These are phyloP conservation scores for Megalops cyprinoides DNA, from an alignment of 2,797 vertebrate genomes.

Conservation along the genomic window DNA sequence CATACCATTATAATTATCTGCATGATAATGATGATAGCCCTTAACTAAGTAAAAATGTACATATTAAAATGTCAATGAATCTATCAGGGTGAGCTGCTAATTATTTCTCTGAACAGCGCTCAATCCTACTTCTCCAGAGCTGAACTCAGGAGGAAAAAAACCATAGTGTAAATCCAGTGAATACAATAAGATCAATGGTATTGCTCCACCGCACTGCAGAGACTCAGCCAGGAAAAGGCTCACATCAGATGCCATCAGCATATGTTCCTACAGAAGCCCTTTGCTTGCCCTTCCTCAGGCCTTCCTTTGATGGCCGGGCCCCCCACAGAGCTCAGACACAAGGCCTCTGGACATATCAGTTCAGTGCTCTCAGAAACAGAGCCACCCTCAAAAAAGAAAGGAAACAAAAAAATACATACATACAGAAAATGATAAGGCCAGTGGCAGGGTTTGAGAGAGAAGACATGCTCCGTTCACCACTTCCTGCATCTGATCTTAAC, in stretches of 20 bases:
- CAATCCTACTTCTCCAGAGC: conserved; percentile 17
- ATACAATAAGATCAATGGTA: conserved; percentile 7
- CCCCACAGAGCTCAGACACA: not conserved
- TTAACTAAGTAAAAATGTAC: conserved; percentile 29
- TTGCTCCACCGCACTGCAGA: not conserved
- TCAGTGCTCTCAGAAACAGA: conserved; percentile 10
- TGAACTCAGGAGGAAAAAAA: conserved; percentile 9
- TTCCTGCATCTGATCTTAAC: not conserved
- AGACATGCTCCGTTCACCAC: not conserved
- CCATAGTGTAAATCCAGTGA: not conserved
- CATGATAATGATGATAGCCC: conserved; percentile 26
- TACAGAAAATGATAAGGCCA: not conserved
- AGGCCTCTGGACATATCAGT: conserved; percentile 1
- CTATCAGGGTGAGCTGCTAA: conserved; percentile 6
- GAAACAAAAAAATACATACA: not conserved
- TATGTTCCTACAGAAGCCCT: conserved; percentile 18
- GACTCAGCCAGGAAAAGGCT: conserved; percentile 2
- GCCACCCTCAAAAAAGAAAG: not conserved
- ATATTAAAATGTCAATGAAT: conserved; percentile 32
- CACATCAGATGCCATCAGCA: conserved; percentile 26
- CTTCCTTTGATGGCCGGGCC: conserved; percentile 17
- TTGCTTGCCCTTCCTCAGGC: conserved; percentile 4
- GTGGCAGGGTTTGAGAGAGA: not conserved
- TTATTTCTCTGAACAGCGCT: conserved; percentile 30
- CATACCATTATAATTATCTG: conserved; percentile 22